These are phyloP conservation scores for Gastrophryne carolinensis DNA, from an alignment of 2,797 vertebrate genomes.

Conservation along the genomic window DNA sequence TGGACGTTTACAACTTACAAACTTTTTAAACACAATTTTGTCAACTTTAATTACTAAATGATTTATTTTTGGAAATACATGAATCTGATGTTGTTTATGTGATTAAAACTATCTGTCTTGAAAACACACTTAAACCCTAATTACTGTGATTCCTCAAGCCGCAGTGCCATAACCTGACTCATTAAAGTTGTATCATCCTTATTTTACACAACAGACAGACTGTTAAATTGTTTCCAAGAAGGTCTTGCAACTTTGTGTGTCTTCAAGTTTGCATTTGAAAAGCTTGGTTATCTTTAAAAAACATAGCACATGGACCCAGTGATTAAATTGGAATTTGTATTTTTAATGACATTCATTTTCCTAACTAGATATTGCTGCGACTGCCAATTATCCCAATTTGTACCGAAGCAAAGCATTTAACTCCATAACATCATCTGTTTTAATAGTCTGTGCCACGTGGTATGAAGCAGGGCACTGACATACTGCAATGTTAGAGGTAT, in stretches of 20 bases:
- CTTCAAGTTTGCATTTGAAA: neutral
- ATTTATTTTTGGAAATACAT: too few relatives aligned
- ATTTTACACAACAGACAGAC: neutral
- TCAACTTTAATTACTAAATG: too few relatives aligned
- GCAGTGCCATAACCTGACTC: neutral
- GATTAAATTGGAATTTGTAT: neutral
- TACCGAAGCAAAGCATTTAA: neutral
- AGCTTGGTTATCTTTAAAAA: neutral
- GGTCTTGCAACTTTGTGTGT: neutral
- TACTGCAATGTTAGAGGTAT: too few relatives aligned
- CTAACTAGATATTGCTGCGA: neutral
- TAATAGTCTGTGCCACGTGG: too few relatives aligned
- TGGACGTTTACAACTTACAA: too few relatives aligned
- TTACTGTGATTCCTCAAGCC: constrained; percentile 10
- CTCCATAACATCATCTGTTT: neutral
- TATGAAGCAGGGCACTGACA: too few relatives aligned
- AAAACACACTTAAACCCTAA: neutral
- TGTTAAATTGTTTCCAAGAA: neutral
- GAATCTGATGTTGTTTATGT: neutral
- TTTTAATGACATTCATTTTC: neutral
- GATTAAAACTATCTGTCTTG: neutral
- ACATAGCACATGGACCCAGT: neutral
- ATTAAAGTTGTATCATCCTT: neutral
- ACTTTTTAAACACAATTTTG: too few relatives aligned
- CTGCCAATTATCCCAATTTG: constrained; percentile 14